Conservation (phyloP, 2,888 invertebrate genomes). For the Cylindroiulus punctatus region DNA sequence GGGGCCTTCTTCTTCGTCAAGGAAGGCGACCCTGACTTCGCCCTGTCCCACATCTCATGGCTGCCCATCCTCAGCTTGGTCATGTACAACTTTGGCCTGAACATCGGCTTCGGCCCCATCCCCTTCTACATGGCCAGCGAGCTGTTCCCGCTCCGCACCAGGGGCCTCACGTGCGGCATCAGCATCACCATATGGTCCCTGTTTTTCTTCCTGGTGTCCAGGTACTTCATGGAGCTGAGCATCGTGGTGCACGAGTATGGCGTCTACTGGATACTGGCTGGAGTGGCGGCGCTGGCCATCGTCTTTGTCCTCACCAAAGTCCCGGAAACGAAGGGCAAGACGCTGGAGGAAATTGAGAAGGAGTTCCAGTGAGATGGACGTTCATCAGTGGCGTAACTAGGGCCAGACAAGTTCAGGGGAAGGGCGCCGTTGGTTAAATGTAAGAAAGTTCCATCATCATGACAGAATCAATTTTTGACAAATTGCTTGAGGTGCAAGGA, state of each 20-base stretch:
- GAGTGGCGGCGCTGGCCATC: conserved; percentile 51
- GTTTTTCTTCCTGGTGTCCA: conserved; percentile 50
- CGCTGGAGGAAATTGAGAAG: conserved; percentile 54
- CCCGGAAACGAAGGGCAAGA: conserved; percentile 54
- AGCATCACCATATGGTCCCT: conserved; percentile 44
- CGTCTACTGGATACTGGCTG: conserved; percentile 54
- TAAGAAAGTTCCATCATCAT: too few relatives aligned
- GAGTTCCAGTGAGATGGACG: background rate
- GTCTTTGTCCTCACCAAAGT: conserved; percentile 48
- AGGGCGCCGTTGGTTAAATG: too few relatives aligned
- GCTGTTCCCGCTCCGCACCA: conserved; percentile 48
- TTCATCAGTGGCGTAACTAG: too few relatives aligned
- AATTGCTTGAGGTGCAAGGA: too few relatives aligned
- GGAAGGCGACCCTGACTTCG: conserved; percentile 38
- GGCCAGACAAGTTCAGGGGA: too few relatives aligned
- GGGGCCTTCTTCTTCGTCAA: conserved; percentile 44
- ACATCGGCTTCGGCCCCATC: conserved; percentile 53
- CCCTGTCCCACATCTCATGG: conserved; percentile 63
- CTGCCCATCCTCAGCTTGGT: conserved; percentile 51
- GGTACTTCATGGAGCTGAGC: conserved; percentile 46
- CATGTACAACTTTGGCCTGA: conserved; percentile 49
- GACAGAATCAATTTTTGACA: too few relatives aligned
- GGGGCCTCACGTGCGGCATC: conserved; percentile 52
- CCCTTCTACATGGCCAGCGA: conserved; percentile 54
- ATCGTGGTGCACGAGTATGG: conserved; percentile 51